phyloP scores from a whole-genome alignment of 2,888 invertebrate genomes.

The Aphodius granarius region DNA sequence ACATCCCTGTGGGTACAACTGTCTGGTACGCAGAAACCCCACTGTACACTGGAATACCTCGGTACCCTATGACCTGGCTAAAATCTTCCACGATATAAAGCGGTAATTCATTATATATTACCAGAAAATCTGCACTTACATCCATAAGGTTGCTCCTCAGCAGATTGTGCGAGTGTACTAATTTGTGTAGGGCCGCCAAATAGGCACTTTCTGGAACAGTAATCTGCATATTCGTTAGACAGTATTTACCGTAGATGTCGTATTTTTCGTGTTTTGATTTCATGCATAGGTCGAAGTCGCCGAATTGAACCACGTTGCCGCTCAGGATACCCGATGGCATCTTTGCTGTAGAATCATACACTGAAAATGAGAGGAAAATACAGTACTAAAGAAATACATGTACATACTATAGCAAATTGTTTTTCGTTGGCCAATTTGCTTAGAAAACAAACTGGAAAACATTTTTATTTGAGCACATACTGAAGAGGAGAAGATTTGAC shows the following conservation, averaged over 20 bases:
- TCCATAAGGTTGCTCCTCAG: slow-evolving; percentile 67
- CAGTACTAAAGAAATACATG: no score
- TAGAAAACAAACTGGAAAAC: no score
- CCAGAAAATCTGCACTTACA: slow-evolving; percentile 56
- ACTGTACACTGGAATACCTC: slow-evolving; percentile 66
- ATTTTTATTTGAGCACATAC: no score
- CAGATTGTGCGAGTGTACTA: slow-evolving; percentile 63
- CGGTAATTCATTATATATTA: slow-evolving; percentile 1
- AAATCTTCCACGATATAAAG: slow-evolving; percentile 34
- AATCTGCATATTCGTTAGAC: slow-evolving; percentile 64
- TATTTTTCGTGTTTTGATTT: slow-evolving; percentile 41
- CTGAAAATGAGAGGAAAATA: slow-evolving; percentile 39
- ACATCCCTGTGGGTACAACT: slow-evolving; percentile 63
- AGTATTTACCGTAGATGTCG: slow-evolving; percentile 63
- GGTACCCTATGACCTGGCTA: slow-evolving; percentile 74
- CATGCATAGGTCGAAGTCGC: slow-evolving; percentile 52
- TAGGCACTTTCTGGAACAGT: slow-evolving; percentile 56
- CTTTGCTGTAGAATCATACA: slow-evolving; percentile 54
- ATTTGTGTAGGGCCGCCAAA: slow-evolving; percentile 57
- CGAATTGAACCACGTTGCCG: slow-evolving; percentile 52
- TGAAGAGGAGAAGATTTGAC: no score
- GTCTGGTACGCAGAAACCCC: slow-evolving; percentile 70
- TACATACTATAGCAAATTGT: no score
- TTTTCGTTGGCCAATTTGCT: no score
- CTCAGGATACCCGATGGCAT: slow-evolving; percentile 51